Evolutionary conservation across 2,888 invertebrate species (phyloP).

Genomic region (Salpingus planirostris): DNA sequence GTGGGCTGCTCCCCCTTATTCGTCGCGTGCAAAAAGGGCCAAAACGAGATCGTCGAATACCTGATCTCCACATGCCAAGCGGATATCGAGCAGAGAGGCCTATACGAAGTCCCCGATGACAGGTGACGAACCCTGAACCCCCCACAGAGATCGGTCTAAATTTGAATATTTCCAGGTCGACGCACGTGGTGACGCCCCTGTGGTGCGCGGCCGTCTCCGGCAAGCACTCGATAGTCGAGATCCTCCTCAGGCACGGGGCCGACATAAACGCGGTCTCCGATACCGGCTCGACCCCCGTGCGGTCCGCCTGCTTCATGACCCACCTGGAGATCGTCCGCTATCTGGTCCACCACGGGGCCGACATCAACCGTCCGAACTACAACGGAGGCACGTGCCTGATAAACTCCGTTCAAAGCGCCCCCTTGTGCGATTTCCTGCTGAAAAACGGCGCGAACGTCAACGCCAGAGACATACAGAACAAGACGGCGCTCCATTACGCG

Average conservation of each 20-base stretch:
- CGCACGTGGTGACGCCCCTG: constrained; percentile 77
- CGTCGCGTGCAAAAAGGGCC: constrained; percentile 68
- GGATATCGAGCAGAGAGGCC: constrained; percentile 76
- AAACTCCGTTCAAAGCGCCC: constrained; percentile 81
- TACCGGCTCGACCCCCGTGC: constrained; percentile 80
- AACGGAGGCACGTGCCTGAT: constrained; percentile 91
- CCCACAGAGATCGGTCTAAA: too few relatives aligned
- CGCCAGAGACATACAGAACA: constrained; percentile 80
- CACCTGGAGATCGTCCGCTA: constrained; percentile 71
- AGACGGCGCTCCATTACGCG: constrained; percentile 91
- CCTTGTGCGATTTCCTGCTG: constrained; percentile 71
- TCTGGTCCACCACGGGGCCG: constrained; percentile 71
- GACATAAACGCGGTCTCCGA: constrained; percentile 81
- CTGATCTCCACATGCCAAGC: constrained; percentile 74
- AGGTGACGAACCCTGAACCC: constrained; percentile 33
- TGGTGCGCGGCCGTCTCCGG: constrained; percentile 91
- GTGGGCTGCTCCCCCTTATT: constrained; percentile 78
- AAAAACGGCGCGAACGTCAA: constrained; percentile 74
- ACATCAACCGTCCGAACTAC: constrained; percentile 74
- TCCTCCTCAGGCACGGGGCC: constrained; percentile 70
- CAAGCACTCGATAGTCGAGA: constrained; percentile 65
- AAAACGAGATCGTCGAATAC: constrained; percentile 77
- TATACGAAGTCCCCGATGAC: constrained; percentile 78
- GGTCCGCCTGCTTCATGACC: constrained; percentile 90
- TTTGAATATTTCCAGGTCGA: constrained; percentile 41